Evolutionary conservation across 2,797 vertebrate genomes (phyloP), one percentile per base, ranked within the genome.

Genomic region (Botia kubotai): DNA sequence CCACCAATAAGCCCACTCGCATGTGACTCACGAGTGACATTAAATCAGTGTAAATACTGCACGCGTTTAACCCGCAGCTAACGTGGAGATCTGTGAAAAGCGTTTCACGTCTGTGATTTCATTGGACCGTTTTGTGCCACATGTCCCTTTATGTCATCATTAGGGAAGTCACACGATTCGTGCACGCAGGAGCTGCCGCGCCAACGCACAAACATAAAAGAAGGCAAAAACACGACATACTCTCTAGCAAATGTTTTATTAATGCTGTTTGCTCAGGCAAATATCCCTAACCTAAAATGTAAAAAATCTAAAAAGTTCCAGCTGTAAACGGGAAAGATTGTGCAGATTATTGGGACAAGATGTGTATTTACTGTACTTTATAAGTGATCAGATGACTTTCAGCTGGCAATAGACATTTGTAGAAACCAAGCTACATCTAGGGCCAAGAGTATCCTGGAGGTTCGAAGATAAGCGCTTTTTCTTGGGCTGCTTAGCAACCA

Each of bases 1-100:
- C 73, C 83, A 68, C 77, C 87, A 80, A 63, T 89, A 85, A 91
- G 81, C 81, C 65, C 60, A 72, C 81, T 87, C 83, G 50, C 71
- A 57, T 86, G 85, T 90, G 85, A 85, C 87, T 86, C 83, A 82
- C 6, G 75, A 83, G 79, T 82, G 39, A 80, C 72, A 50, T 82
- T 88, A 89, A 90, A 90, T 90, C 87, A 85, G 79, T 88, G 87
- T 86, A 87, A 86, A 88, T 84, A 81, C 80, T 58, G 26, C 60
- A 60, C 62, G 75, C 67, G 6, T 86, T 90, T 84, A 84, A 89
- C 85, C 84, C 26, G 67, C 57, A 69, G 4, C 11, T 6, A 2
- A 60, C 53, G 21, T 2, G 55, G 58, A 19, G 50, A 58, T 62
- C 17, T 67, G 17, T 19, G 73, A 36, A 82, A 76, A 71, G 83